phyloP scores from a whole-genome alignment of 2,113 vertebrate species.

The Pogona vitticeps region DNA sequence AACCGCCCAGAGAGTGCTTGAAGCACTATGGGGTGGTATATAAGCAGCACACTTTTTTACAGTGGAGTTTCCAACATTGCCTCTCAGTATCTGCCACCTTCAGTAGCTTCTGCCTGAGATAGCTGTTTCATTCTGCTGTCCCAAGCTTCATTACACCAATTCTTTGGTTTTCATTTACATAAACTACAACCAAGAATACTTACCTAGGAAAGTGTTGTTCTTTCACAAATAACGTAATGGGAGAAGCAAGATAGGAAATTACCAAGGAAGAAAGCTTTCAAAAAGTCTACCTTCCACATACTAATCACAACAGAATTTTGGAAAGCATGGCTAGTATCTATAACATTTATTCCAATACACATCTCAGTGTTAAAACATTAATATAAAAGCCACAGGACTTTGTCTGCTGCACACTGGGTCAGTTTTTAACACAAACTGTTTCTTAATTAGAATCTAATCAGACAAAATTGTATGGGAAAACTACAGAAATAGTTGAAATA shows the following conservation, averaged over 20 bases:
- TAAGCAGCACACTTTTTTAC: too few species aligned
- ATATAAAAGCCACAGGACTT: background rate
- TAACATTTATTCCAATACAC: background rate
- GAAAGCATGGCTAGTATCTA: background rate
- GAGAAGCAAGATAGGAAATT: background rate
- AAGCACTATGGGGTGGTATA: too few species aligned
- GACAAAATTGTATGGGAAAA: background rate
- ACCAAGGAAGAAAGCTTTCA: background rate
- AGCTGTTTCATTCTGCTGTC: too few species aligned
- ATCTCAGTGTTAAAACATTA: background rate
- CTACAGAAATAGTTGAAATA: slow-evolving; percentile 1
- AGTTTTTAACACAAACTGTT: background rate
- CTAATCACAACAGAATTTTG: background rate
- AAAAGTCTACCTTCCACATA: background rate
- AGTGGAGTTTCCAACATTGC: too few species aligned
- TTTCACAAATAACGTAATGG: background rate
- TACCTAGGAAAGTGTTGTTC: background rate
- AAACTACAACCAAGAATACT: background rate
- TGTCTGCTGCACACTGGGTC: background rate
- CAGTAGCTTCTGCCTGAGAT: too few species aligned
- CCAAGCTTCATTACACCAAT: too few species aligned
- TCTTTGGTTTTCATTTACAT: background rate
- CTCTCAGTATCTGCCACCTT: too few species aligned
- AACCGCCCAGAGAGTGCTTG: too few species aligned
- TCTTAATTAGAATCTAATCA: slow-evolving; percentile 14